Conservation (phyloP, 92 coral and sea anemone species). For the Isaurus tuberculatus region DNA sequence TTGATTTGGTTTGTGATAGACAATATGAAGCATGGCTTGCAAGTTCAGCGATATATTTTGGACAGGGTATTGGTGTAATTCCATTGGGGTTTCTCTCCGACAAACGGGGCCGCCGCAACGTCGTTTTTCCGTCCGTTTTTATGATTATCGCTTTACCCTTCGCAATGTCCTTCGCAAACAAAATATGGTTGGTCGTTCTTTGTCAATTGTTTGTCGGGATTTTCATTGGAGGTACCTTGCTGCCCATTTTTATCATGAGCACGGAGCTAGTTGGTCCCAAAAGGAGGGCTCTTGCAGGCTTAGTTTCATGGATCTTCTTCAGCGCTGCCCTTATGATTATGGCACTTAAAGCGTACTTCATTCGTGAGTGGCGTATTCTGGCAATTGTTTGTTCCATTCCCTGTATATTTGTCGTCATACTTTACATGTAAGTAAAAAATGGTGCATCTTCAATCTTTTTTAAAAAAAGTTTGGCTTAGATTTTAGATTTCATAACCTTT, state of each 20-base stretch:
- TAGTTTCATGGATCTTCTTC: slow-evolving; percentile 82
- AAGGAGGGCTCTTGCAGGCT: slow-evolving; percentile 63
- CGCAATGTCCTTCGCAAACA: slow-evolving; percentile 57
- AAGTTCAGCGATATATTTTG: slow-evolving; percentile 72
- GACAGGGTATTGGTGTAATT: slow-evolving; percentile 72
- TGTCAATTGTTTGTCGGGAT: slow-evolving; percentile 58
- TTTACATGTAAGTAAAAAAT: slow-evolving; percentile 72
- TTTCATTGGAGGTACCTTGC: slow-evolving; percentile 65
- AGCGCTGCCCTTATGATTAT: slow-evolving; percentile 60
- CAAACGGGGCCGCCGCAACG: slow-evolving; percentile 77
- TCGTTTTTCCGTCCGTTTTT: slow-evolving; percentile 59
- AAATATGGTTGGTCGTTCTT: slow-evolving; percentile 57
- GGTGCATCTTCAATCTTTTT: not conserved
- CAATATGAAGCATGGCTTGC: slow-evolving; percentile 75
- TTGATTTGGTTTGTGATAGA: slow-evolving; percentile 76
- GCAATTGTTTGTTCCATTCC: slow-evolving; percentile 73
- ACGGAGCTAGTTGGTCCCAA: slow-evolving; percentile 83
- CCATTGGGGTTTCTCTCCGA: slow-evolving; percentile 70
- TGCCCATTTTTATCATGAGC: slow-evolving; percentile 68
- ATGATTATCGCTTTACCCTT: slow-evolving; percentile 58
- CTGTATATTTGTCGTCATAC: slow-evolving; percentile 62
- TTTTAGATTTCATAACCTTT: no score
- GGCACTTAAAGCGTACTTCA: slow-evolving; percentile 71
- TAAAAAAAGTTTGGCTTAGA: no score
- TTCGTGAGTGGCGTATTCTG: slow-evolving; percentile 73